Evolutionary conservation across 2,113 vertebrate species (phyloP).

Genomic region (Tenrec ecaudatus): DNA sequence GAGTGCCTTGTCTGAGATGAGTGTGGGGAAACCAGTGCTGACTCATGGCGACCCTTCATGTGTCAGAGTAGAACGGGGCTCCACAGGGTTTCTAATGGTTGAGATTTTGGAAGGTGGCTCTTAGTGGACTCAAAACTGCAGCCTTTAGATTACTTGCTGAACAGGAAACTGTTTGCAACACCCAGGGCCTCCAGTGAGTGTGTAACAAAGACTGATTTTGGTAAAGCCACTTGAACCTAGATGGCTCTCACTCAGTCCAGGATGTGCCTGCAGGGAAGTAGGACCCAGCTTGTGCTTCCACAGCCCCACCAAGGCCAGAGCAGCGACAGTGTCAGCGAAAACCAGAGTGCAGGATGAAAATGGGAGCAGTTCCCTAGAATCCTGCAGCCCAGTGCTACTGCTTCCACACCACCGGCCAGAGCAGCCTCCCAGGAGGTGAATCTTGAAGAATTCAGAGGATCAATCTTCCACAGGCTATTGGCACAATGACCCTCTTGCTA

Average conservation of each 20-base stretch:
- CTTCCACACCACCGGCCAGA: not conserved
- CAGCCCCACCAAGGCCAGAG: not conserved
- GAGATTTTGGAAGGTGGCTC: not conserved
- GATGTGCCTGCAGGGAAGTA: fast-evolving
- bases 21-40: not conserved
- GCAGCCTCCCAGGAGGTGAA: not conserved
- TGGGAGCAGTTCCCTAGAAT: not conserved
- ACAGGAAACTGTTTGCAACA: not conserved
- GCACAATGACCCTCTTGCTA: not conserved
- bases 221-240: not conserved
- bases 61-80: not conserved
- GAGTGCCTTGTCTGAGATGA: not conserved
- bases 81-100: not conserved
- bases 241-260: not conserved
- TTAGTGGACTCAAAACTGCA: not conserved
- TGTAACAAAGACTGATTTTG: not conserved
- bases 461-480: not conserved
- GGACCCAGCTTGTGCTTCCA: not conserved
- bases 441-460: not conserved
- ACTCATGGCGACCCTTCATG: not conserved
- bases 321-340: not conserved
- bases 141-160: not conserved
- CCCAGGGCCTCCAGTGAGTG: not conserved
- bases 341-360: not conserved
- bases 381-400: not conserved